Evolutionary conservation across 2,113 vertebrate genomes (phyloP).

Genomic region (Cacatua alba): DNA sequence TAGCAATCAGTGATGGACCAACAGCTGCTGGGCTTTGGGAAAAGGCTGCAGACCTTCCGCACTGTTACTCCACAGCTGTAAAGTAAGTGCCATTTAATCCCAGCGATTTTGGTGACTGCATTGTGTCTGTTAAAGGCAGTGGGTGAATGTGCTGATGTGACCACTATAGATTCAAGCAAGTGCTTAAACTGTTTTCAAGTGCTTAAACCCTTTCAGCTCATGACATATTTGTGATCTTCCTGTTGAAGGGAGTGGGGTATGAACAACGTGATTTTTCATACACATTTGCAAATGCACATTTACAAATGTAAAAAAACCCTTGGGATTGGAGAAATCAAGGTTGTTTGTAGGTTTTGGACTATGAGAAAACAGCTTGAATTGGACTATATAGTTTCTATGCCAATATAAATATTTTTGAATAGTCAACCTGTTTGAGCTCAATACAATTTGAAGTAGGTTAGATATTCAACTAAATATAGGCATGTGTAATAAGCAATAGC

Average conservation of each 20-base stretch:
- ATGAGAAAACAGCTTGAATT: neutral
- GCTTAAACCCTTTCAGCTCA: neutral
- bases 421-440: neutral
- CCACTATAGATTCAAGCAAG: neutral
- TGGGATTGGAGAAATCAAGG: neutral
- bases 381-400: neutral
- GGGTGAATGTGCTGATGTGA: neutral
- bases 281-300: neutral
- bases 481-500: neutral
- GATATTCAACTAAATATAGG: neutral
- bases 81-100: neutral
- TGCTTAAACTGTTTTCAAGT: neutral
- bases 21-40: neutral
- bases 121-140: neutral
- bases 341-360: neutral
- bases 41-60: neutral
- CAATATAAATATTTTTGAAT: constrained; percentile 1
- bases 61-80: neutral
- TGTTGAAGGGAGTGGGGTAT: neutral
- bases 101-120: neutral
- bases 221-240: neutral
- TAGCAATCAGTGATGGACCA: neutral
- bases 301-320: neutral
- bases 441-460: constrained; percentile 5
- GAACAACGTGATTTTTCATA: neutral